Percentiles rank a stretch among this genome's conserved stretches.
phyloP scores from a whole-genome alignment of 1,140 invertebrate genomes.

The Drosophila sulfurigaster region DNA sequence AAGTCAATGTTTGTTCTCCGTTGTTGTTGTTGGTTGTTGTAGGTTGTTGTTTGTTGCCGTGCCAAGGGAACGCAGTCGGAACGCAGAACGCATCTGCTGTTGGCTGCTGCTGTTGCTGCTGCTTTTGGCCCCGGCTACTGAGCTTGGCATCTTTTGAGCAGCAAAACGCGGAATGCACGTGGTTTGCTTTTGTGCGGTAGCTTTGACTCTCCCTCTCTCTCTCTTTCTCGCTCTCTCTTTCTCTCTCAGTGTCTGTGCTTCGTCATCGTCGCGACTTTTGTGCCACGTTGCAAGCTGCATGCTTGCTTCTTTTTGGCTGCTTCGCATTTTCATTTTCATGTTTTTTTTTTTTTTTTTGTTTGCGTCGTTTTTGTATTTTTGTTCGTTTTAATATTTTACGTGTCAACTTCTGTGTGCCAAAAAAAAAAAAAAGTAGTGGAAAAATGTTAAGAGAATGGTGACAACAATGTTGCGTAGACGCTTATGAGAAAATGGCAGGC shows the following conservation, averaged over 20 bases:
- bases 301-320: neutral
- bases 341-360: slow-evolving; percentile 12
- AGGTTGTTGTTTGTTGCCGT: slow-evolving; percentile 12
- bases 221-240: neutral
- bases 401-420: slow-evolving; percentile 67
- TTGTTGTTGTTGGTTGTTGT: slow-evolving; percentile 3
- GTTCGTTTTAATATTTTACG: slow-evolving; percentile 64
- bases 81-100: slow-evolving; percentile 16
- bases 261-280: slow-evolving; percentile 28
- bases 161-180: slow-evolving; percentile 37
- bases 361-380: slow-evolving; percentile 10
- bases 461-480: slow-evolving; percentile 53
- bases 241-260: slow-evolving; percentile 12
- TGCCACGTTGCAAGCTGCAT: slow-evolving; percentile 32
- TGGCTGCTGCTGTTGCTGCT: neutral
- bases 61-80: slow-evolving; percentile 8
- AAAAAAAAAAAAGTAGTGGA: neutral
- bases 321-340: neutral
- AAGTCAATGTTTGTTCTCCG: neutral
- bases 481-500: slow-evolving; percentile 40
- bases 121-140: slow-evolving; percentile 1
- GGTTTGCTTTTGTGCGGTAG: slow-evolving; percentile 16
- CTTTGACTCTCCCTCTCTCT: slow-evolving; percentile 4
- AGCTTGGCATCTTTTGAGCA: slow-evolving; percentile 40
- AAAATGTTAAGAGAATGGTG: slow-evolving; percentile 38